Evolutionary conservation across 2,797 vertebrate species (phyloP).

Genomic region (Gallinago solitaria): DNA sequence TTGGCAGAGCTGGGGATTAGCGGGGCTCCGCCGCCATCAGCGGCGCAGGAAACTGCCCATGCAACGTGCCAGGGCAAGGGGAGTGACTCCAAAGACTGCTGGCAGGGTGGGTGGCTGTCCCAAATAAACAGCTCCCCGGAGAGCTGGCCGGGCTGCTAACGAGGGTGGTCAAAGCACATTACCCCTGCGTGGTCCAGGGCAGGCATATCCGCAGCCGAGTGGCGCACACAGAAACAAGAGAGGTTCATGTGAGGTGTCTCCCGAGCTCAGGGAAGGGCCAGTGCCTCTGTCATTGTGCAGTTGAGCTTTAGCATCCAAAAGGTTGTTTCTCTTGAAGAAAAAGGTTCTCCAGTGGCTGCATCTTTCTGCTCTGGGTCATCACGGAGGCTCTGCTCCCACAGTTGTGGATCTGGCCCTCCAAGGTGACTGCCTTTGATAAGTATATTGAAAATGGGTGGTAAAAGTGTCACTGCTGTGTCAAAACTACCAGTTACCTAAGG

Average conservation of each 20-base stretch:
- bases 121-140: not conserved
- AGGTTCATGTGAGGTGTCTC: not conserved
- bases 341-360: not conserved
- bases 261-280: not conserved
- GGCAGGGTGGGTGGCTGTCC: not conserved
- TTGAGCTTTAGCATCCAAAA: not conserved
- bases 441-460: rapidly evolving
- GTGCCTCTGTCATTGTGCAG: not conserved
- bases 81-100: not conserved
- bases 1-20: not conserved
- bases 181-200: rapidly evolving
- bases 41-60: not conserved
- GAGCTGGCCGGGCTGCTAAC: not conserved
- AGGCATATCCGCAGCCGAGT: not conserved
- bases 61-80: not conserved
- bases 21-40: not conserved
- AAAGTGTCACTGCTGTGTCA: not conserved
- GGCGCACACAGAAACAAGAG: rapidly evolving
- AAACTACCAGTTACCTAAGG: not conserved
- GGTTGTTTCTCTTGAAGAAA: not conserved
- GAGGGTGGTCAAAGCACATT: not conserved
- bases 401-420: not conserved
- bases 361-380: not conserved
- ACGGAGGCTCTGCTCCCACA: not conserved
- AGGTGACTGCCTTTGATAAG: not conserved